Base-by-base conservation (phyloP, 1,140 invertebrate species). In the Tetramorium parvispinum region DNA sequence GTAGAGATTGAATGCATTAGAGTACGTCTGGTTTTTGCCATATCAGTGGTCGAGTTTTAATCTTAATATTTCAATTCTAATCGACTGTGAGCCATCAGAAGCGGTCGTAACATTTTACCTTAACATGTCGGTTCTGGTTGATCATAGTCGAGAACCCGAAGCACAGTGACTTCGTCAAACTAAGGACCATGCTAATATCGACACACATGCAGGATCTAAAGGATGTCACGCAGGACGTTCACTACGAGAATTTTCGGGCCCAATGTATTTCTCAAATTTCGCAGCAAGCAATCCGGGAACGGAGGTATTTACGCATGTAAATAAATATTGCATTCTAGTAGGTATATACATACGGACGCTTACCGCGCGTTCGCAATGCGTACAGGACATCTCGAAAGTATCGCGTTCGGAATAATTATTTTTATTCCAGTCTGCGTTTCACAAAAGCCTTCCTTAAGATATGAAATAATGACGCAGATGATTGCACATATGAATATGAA, bases 101-200 rank as follows among this genome's bases (percentile, higher is more conserved):
- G 32, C 32, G 32, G 3, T 32, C 32, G 32, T 32, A 32, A 32
- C 32, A 32, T 32, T 32, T 32, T 32, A 59, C 18, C 18, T 77
- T 73, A 81, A 86, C 51, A 8, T 79, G 49, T 70, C 37, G 24
- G 65, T 87, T 89, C 90, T 79, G 49, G 10, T 87, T 81, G 88
- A 91, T 95, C 95, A 46, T 94, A 98, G 99, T 99, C 85, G 99
- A 99, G 95, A 99, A 99, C 95, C 97, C 99, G 7, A 97, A 98
- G 88, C 99, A 99, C 95, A 99, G 99, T 92, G 99, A 99, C 95
- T 99, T 99, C 95, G 97, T 98, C 46, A 99, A 99, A 94, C 95
- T 99, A 65, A 96, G 99, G 86, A 99, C 99, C 87, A 99, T 99
- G 97, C 95, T 99, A 59, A 99, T 99, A 92, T 98, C 98, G 11